These are phyloP conservation scores for Colistium nudipinnis DNA, from an alignment of 2,113 vertebrate genomes.

Conservation along the genomic window DNA sequence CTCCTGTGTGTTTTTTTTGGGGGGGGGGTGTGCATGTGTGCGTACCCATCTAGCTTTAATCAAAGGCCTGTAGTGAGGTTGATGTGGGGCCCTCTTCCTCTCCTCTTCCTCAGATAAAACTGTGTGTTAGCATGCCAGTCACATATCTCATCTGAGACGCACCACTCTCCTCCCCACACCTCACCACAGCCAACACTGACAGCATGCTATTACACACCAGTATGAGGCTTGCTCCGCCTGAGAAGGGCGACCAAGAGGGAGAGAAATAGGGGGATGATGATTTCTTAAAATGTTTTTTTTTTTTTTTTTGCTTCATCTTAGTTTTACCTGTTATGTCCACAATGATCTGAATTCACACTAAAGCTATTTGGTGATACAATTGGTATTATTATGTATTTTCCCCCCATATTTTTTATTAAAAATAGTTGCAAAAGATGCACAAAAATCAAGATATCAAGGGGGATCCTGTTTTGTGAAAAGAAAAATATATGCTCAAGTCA, in stretches of 20 bases:
- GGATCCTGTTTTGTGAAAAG: neutral
- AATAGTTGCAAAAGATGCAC: no score
- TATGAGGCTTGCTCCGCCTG: slow-evolving; percentile 71
- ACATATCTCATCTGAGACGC: slow-evolving; percentile 85
- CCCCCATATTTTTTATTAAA: no score
- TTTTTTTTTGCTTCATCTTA: neutral
- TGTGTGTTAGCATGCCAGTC: slow-evolving; percentile 83
- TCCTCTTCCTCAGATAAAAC: slow-evolving; percentile 78
- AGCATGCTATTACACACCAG: slow-evolving; percentile 80
- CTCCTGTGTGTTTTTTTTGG: slow-evolving; percentile 38
- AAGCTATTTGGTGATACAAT: no score
- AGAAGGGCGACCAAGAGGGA: slow-evolving; percentile 48
- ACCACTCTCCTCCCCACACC: slow-evolving; percentile 59
- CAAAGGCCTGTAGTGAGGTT: slow-evolving; percentile 73
- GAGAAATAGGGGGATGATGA: slow-evolving; percentile 35
- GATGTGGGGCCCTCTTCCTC: slow-evolving; percentile 60
- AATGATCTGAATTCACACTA: neutral
- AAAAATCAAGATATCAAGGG: neutral
- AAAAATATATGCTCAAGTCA: neutral
- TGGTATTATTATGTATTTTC: no score
- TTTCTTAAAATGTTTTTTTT: no score
- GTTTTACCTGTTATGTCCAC: neutral
- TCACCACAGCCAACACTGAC: slow-evolving; percentile 76
- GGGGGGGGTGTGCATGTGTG: slow-evolving; percentile 64
- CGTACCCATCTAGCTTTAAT: slow-evolving; percentile 81